phyloP scores from a whole-genome alignment of 92 coral and sea anemone genomes.

The Nematostella vectensis region DNA sequence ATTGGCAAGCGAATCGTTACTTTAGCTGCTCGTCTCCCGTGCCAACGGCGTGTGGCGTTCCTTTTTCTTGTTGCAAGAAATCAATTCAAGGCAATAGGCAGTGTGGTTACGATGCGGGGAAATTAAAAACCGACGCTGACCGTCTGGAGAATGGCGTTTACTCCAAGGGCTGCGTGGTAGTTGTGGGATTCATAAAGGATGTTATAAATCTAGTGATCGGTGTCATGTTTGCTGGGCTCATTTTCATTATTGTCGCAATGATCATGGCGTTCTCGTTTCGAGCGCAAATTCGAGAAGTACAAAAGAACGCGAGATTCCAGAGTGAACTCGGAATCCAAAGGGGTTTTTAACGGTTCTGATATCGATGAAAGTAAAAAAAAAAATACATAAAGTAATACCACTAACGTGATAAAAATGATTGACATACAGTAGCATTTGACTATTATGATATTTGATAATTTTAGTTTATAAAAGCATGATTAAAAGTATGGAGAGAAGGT shows the following conservation, averaged over 20 bases:
- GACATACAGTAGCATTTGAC: too few species aligned
- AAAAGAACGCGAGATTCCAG: too few species aligned
- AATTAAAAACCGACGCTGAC: background rate
- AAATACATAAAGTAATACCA: too few species aligned
- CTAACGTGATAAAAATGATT: too few species aligned
- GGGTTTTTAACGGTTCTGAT: too few species aligned
- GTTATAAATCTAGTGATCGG: constrained; percentile 36
- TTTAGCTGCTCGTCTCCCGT: constrained; percentile 67
- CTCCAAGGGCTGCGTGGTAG: constrained; percentile 58
- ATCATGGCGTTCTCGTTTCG: constrained; percentile 41
- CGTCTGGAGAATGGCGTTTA: constrained; percentile 22
- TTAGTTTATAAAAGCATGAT: too few species aligned
- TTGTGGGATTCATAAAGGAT: constrained; percentile 38
- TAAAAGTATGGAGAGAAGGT: too few species aligned
- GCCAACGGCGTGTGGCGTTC: constrained; percentile 69
- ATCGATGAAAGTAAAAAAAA: too few species aligned
- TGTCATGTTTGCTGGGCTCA: constrained; percentile 26
- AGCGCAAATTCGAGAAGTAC: constrained; percentile 31
- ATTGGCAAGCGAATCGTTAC: constrained; percentile 75
- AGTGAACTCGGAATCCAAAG: too few species aligned
- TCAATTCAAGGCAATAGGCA: constrained; percentile 38
- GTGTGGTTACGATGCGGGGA: constrained; percentile 60
- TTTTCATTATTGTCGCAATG: constrained; percentile 33
- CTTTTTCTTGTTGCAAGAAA: constrained; percentile 71
- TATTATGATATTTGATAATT: too few species aligned